Base-by-base conservation (phyloP, 2,797 vertebrate genomes). In the Gorsachius magnificus region DNA sequence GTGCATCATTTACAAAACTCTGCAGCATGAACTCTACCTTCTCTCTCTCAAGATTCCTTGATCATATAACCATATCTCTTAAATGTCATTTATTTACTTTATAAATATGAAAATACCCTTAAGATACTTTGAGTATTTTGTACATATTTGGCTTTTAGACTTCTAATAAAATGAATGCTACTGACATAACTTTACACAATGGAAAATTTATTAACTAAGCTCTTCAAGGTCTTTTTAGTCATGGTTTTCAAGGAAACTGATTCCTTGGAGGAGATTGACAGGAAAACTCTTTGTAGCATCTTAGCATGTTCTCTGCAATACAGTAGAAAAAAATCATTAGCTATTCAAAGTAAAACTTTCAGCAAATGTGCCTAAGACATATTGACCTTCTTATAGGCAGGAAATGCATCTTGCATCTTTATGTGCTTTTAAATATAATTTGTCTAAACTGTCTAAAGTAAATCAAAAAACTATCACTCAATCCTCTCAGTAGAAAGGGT, bases 361-460 rank as follows among this genome's bases (percentile, higher is more conserved):
- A 97, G 95, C 95, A 98, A 97, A 97, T 92, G 84, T 80, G 68
- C 91, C 74, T 96, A 97, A 97, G 98, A 97, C 94, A 97, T 83
- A 94, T 65, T 98, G 97, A 98, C 97, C 97, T 98, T 98, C 97
- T 96, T 95, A 98, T 97, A 98, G 98, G 98, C 97, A 98, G 97
- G 97, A 99, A 99, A 99, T 98, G 98, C 98, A 98, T 98, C 98
- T 97, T 98, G 98, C 98, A 99, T 99, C 98, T 99, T 99, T 98
- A 98, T 98, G 98, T 97, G 98, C 98, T 98, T 99, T 99, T 98
- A 99, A 99, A 98, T 98, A 99, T 98, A 99, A 99, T 99, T 98
- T 99, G 98, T 98, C 98, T 98, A 98, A 97, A 98, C 98, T 99
- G 98, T 99, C 99, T 99, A 98, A 98, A 99, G 98, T 98, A 99